Conservation (phyloP, 2,797 vertebrate genomes). For the Crocidura indochinensis region DNA sequence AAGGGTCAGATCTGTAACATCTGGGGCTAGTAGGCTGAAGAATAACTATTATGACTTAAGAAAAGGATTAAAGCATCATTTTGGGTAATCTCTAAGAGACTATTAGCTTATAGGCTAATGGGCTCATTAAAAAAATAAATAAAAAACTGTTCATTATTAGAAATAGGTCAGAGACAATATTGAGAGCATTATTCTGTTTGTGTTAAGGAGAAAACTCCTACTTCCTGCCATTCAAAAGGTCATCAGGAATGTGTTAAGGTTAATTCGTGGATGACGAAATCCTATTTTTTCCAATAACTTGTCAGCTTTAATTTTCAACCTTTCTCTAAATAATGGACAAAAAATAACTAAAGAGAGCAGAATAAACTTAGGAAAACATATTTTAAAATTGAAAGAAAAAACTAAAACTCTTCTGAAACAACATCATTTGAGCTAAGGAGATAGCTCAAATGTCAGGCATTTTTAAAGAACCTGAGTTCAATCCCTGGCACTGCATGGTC, state of each 20-base stretch:
- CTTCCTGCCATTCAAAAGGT: background rate
- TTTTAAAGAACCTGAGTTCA: too few relatives aligned
- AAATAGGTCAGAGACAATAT: background rate
- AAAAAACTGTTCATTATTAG: background rate
- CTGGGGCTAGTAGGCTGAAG: background rate
- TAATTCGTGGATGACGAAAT: background rate
- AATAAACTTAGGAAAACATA: constrained; percentile 11
- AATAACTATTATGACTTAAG: background rate
- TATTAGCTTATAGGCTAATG: background rate
- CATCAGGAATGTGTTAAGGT: background rate
- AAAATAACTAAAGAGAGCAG: background rate
- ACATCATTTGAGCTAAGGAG: too few relatives aligned
- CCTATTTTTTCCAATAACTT: background rate
- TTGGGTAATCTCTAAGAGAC: background rate
- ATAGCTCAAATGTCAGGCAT: too few relatives aligned
- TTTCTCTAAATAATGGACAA: constrained; percentile 2
- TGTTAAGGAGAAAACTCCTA: background rate
- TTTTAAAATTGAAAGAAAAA: constrained; percentile 36
- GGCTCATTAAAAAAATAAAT: background rate
- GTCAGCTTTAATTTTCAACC: background rate
- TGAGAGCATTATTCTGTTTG: background rate
- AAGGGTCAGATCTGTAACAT: background rate
- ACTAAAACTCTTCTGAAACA: background rate
- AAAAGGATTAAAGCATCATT: constrained; percentile 37
- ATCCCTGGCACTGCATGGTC: too few relatives aligned